Conservation (phyloP, 2,797 vertebrate genomes). For the Enteromius fasciolatus region DNA sequence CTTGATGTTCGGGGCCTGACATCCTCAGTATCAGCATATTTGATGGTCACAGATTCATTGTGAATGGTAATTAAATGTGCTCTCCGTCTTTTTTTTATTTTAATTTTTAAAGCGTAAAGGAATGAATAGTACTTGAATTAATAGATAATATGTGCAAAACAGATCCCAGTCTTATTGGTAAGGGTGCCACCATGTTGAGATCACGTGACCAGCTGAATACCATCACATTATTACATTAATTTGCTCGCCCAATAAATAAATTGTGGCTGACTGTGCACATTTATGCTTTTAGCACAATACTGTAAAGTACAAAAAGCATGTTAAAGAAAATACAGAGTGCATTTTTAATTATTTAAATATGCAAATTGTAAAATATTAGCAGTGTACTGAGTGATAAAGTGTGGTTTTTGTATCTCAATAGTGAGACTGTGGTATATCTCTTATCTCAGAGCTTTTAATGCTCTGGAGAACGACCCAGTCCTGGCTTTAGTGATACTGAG, state of each 20-base stretch:
- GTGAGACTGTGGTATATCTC: slow-evolving; percentile 11
- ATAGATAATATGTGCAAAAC: not conserved
- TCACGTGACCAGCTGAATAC: slow-evolving; percentile 1
- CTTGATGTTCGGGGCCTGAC: slow-evolving; percentile 15
- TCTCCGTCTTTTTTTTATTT: not conserved
- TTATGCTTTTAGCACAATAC: not conserved
- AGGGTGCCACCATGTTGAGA: not conserved
- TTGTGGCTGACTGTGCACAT: not conserved
- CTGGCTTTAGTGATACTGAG: slow-evolving; percentile 64
- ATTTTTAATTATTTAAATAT: not conserved
- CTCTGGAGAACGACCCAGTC: slow-evolving; percentile 10
- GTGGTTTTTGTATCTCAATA: not conserved
- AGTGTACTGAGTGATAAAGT: slow-evolving; percentile 13
- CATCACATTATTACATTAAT: slow-evolving; percentile 1
- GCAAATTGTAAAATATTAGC: not conserved
- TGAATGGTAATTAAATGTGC: slow-evolving; percentile 23
- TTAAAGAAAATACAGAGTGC: not conserved
- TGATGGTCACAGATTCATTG: slow-evolving; percentile 17
- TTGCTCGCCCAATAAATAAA: not conserved
- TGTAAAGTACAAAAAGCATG: not conserved
- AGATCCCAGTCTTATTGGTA: slow-evolving; percentile 2
- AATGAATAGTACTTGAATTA: not conserved
- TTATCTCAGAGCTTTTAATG: slow-evolving; percentile 2
- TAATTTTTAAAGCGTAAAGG: not conserved
- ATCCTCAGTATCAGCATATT: slow-evolving; percentile 12